Base-by-base conservation (phyloP, 2,113 vertebrate genomes). In the Nothoprocta perdicaria region DNA sequence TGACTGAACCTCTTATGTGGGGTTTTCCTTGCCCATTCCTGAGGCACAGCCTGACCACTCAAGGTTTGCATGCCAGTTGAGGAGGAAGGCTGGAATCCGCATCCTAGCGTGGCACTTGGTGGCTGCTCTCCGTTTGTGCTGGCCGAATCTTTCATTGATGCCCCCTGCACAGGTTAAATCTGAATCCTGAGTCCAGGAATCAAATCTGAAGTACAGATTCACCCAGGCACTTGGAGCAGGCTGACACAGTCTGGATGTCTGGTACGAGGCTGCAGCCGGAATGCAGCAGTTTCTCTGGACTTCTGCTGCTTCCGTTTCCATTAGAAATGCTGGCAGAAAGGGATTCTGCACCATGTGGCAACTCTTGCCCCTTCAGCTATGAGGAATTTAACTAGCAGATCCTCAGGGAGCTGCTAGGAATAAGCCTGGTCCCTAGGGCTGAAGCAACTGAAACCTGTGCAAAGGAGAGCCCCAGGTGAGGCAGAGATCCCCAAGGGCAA, bases 231-330 rank as follows among this genome's bases (percentile, higher is more conserved):
- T 6, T 16, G 12, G 23, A 50, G 43, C 12, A 27, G 21, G 27
- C 3, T 50, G 48, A 83, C 8, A 1, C 1, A 8, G 8, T 41
- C 45, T 45, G 61, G 68, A 69, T 2, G 1, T 0, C 24, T 16
- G 0, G 4, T 14, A 14, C 35, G 9, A 21, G 14, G 2, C 4
- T 0, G 53, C 60, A 69, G 55, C 67, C 48, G 22, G 3, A 0
- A 3, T 16, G 65, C 40, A 19, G 57, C 0, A 9, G 31, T 62
- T 52, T 2, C 89, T 57, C 66, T 26, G n/a, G 14, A 5, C 38
- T 81, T 26, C 80, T 71, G 65, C 80, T 1, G 1, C 76, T 55
- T 35, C 15, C 40, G 2, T 26, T 43, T 22, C 73, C 62, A 14
- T 4, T 12, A 23, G 78, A 75, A 86, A 63, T 2, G 52, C 46